Conservation (phyloP, 2,888 invertebrate genomes). For the Cryptocephalus primarius region DNA sequence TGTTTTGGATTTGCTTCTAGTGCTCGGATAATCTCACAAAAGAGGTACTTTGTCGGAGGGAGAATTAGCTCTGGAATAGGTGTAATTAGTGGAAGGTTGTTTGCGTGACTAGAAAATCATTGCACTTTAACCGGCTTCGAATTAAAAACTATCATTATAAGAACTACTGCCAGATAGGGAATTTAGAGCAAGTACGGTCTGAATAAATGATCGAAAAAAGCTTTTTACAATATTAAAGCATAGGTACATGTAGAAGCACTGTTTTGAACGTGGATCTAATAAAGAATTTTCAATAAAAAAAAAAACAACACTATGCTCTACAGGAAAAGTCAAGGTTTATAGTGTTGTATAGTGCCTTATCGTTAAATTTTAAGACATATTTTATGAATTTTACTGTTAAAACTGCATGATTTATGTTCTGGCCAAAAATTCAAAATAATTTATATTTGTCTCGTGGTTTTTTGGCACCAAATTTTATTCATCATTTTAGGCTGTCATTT, state of each 20-base stretch:
- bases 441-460: neutral
- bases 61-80: neutral
- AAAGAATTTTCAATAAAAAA: no score
- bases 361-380: neutral
- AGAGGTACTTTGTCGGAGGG: neutral
- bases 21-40: neutral
- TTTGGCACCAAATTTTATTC: neutral
- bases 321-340: no score
- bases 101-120: neutral
- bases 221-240: no score
- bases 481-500: neutral
- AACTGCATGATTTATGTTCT: neutral
- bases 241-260: no score
- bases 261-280: no score
- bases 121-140: no score
- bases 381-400: neutral
- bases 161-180: no score
- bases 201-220: no score
- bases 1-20: neutral
- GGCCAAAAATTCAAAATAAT: neutral
- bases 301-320: no score
- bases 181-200: no score
- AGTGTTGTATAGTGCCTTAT: no score
- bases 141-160: no score
- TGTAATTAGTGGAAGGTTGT: neutral